Percentiles rank a stretch among this genome's conserved stretches.
Evolutionary conservation across 2,888 invertebrate genomes (phyloP).

Genomic region (Cyrtodaria siliqua): DNA sequence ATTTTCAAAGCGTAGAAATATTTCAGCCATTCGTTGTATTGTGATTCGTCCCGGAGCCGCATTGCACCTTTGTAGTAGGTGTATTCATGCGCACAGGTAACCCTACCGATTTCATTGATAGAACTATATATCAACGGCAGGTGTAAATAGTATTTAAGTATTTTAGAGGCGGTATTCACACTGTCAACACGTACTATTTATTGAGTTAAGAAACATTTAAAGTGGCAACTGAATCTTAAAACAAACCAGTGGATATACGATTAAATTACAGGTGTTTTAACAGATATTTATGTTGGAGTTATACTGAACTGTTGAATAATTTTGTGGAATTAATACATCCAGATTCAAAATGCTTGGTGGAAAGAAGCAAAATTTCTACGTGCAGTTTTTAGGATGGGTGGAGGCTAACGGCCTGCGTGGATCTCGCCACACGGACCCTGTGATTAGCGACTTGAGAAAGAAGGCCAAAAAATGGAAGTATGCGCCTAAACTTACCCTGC

Average conservation of each 20-base stretch:
- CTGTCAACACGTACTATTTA: conserved; percentile 12
- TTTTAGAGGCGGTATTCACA: conserved; percentile 36
- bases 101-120: conserved; percentile 44
- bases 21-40: conserved; percentile 13
- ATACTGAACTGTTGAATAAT: no score
- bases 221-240: no score
- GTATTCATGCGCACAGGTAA: conserved; percentile 44
- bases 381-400: conserved; percentile 95
- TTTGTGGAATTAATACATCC: neutral
- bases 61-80: conserved; percentile 22
- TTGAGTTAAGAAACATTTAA: no score
- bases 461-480: conserved; percentile 93
- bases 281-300: no score
- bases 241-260: no score
- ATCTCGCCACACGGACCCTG: conserved; percentile 93
- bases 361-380: conserved; percentile 86
- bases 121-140: conserved; percentile 24
- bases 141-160: conserved; percentile 44
- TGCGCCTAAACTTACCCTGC: conserved; percentile 91
- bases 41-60: conserved; percentile 23
- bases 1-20: conserved; percentile 24
- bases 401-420: conserved; percentile 96
- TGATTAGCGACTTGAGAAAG: conserved; percentile 93
- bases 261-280: no score
- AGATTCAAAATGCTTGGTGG: conserved; percentile 52